Percentiles rank a stretch among this genome's conserved stretches.
These are phyloP conservation scores for Synanthedon andrenaeformis DNA, from an alignment of 2,888 invertebrate genomes.

Conservation along the genomic window DNA sequence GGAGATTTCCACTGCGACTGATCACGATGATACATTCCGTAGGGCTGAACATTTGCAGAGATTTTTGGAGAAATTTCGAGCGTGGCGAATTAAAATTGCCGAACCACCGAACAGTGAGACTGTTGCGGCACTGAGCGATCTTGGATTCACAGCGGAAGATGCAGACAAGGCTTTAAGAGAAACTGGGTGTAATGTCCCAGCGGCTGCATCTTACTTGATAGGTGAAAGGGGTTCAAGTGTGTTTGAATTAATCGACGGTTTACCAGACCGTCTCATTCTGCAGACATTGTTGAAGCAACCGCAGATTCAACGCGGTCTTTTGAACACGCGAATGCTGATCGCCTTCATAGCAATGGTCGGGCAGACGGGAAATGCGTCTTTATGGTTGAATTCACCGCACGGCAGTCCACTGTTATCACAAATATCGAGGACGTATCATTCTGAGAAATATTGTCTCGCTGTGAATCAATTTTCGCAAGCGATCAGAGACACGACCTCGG, in stretches of 20 bases:
- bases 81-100: slow-evolving; percentile 41
- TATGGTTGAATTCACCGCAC: slow-evolving; percentile 60
- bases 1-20: slow-evolving; percentile 6
- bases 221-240: slow-evolving; percentile 58
- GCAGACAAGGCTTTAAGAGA: slow-evolving; percentile 41
- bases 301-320: slow-evolving; percentile 51
- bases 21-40: slow-evolving; percentile 23
- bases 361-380: slow-evolving; percentile 47
- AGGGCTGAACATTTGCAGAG: slow-evolving; percentile 48
- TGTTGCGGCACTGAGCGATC: slow-evolving; percentile 34
- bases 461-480: slow-evolving; percentile 60
- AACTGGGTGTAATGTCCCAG: slow-evolving; percentile 55
- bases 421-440: slow-evolving; percentile 59
- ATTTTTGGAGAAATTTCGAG: slow-evolving; percentile 52
- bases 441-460: slow-evolving; percentile 60
- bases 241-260: slow-evolving; percentile 49
- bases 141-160: slow-evolving; percentile 42
- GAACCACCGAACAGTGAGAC: slow-evolving; percentile 44
- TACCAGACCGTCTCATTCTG: slow-evolving; percentile 50
- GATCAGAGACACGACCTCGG: slow-evolving; percentile 12
- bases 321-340: slow-evolving; percentile 57
- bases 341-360: slow-evolving; percentile 63
- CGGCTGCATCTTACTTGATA: slow-evolving; percentile 54
- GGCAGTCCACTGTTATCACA: slow-evolving; percentile 56
- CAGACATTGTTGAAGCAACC: slow-evolving; percentile 53